Conservation (phyloP, 1,140 invertebrate genomes). For the Parasteatoda tepidariorum region DNA sequence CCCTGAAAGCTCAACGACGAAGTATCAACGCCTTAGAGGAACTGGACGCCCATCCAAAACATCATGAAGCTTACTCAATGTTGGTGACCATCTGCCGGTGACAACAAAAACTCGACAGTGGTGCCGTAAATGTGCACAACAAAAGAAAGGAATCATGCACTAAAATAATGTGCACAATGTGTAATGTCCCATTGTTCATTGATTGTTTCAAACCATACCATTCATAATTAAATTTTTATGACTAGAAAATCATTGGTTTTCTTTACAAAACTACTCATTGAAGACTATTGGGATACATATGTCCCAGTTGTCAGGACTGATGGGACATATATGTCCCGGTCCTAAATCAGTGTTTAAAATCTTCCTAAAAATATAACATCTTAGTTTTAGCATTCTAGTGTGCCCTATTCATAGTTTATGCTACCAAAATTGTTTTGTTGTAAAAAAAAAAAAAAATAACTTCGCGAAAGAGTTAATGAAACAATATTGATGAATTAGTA, state of each 20-base stretch:
- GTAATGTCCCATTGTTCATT: conserved; percentile 50
- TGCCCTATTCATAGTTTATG: too few species aligned
- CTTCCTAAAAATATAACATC: too few species aligned
- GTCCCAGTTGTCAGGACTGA: background rate
- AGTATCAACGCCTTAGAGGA: conserved; percentile 33
- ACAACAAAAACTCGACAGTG: conserved; percentile 37
- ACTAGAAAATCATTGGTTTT: conserved; percentile 23
- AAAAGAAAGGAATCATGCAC: conserved; percentile 43
- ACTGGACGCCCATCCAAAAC: conserved; percentile 52
- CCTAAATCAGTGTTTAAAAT: too few species aligned
- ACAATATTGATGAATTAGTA: too few species aligned
- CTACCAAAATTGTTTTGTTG: too few species aligned
- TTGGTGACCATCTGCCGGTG: conserved; percentile 60
- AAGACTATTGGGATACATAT: background rate
- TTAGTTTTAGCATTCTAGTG: too few species aligned
- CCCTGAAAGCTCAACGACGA: conserved; percentile 4
- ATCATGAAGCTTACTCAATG: conserved; percentile 55
- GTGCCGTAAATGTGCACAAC: conserved; percentile 31
- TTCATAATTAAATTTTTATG: conserved; percentile 56
- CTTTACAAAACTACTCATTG: conserved; percentile 24
- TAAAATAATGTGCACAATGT: conserved; percentile 41
- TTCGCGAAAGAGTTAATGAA: too few species aligned
- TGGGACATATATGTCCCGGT: conserved; percentile 10
- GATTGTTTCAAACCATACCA: conserved; percentile 54
- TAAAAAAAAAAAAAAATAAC: too few species aligned